A percentile compares a stretch with the other conserved stretches of the same genome.
Evolutionary conservation across 2,888 invertebrate genomes (phyloP).

Genomic region (Zootermopsis nevadensis): DNA sequence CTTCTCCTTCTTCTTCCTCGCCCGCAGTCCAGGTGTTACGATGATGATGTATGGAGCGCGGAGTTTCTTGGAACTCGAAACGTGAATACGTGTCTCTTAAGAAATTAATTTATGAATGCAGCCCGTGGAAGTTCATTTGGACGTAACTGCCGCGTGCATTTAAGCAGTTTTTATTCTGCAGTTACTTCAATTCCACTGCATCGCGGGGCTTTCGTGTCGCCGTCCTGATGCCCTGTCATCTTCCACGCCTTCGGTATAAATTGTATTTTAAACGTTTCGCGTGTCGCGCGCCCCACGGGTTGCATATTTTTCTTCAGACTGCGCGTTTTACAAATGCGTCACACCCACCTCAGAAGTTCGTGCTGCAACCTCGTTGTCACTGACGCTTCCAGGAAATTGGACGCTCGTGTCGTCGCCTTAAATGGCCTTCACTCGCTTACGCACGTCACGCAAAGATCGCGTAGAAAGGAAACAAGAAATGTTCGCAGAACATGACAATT

Average conservation of each 20-base stretch:
- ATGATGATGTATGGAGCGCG: slow-evolving; percentile 22
- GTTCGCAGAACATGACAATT: too few species aligned
- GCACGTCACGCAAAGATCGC: too few species aligned
- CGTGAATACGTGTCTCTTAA: neutral
- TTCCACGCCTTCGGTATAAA: neutral
- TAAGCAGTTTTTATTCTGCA: neutral
- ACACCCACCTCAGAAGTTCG: too few species aligned
- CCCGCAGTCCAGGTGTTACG: slow-evolving; percentile 29
- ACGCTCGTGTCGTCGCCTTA: too few species aligned
- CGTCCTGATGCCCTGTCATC: neutral
- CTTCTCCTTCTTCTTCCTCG: too few species aligned
- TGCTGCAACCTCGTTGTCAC: too few species aligned
- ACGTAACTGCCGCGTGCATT: neutral
- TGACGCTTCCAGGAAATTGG: too few species aligned
- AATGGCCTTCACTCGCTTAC: too few species aligned
- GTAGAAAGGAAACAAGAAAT: too few species aligned
- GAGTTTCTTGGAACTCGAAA: slow-evolving; percentile 26
- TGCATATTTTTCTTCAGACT: neutral
- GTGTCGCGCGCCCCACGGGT: neutral
- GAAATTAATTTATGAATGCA: slow-evolving; percentile 5
- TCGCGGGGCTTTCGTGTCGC: neutral
- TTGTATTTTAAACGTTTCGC: neutral
- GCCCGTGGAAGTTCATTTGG: neutral
- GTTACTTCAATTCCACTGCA: slow-evolving; percentile 22
- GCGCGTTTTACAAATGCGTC: too few species aligned